phyloP scores from a whole-genome alignment of 2,113 vertebrate genomes.

The Vulpes vulpes region DNA sequence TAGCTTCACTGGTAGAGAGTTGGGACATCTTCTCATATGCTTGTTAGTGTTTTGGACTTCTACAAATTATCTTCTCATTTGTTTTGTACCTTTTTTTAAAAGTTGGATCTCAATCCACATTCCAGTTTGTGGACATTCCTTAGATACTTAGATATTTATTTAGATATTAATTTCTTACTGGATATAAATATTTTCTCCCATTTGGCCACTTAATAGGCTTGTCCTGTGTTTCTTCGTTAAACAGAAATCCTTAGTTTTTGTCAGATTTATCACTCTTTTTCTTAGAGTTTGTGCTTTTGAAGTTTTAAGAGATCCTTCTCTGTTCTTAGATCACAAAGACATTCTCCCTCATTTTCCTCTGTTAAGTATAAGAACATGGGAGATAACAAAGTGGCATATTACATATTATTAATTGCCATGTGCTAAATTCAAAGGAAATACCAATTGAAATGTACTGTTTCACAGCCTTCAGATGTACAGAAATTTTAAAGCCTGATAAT shows the following conservation, averaged over 20 bases:
- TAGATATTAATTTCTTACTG: background rate
- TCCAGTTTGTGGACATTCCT: background rate
- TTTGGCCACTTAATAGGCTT: slow-evolving; percentile 29
- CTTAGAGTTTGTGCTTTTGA: slow-evolving; percentile 24
- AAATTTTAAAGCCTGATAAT: background rate
- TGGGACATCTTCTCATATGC: background rate
- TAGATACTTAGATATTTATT: background rate
- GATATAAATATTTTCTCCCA: background rate
- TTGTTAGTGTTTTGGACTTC: background rate
- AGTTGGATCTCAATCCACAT: background rate
- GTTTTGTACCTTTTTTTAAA: background rate
- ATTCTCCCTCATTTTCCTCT: background rate
- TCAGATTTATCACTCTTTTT: slow-evolving; percentile 8
- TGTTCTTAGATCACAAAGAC: background rate
- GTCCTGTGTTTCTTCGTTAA: background rate
- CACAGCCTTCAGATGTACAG: background rate
- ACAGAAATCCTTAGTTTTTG: slow-evolving; percentile 42
- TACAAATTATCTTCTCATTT: background rate
- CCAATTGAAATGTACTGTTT: background rate
- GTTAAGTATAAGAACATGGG: background rate
- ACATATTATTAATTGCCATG: background rate
- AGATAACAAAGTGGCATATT: background rate
- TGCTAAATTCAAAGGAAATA: slow-evolving; percentile 40
- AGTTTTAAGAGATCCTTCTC: slow-evolving; percentile 3
- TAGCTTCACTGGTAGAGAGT: background rate